These are phyloP conservation scores for Crossaster papposus DNA, from an alignment of 53 echinoderm and acorn worm genomes.

Conservation along the genomic window DNA sequence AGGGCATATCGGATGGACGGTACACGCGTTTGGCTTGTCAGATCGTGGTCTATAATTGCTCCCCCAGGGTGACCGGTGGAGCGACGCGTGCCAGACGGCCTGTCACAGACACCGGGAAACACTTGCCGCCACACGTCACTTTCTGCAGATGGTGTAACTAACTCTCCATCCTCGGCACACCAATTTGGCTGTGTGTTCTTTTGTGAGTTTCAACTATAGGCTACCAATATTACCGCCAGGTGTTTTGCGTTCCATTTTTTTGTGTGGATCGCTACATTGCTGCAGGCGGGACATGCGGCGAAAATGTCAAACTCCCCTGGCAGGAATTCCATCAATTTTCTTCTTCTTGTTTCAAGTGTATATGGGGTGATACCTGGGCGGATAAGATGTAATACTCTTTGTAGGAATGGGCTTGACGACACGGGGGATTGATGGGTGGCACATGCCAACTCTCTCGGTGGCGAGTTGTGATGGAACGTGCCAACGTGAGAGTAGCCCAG, in stretches of 20 bases:
- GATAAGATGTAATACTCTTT: conserved; percentile 79
- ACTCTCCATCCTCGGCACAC: not conserved
- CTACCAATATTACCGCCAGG: not conserved
- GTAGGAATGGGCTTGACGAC: conserved; percentile 89
- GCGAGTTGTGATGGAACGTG: conserved; percentile 44
- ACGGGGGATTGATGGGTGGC: conserved; percentile 58
- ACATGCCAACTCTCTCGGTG: conserved; percentile 48
- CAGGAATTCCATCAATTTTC: conserved; percentile 61
- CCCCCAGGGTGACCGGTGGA: conserved; percentile 32
- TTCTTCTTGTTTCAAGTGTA: conserved; percentile 61
- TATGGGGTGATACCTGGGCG: conserved; percentile 83
- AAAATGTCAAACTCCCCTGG: conserved; percentile 69
- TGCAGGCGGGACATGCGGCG: conserved; percentile 46
- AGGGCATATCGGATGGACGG: not conserved
- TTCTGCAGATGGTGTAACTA: not conserved
- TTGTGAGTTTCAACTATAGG: conserved; percentile 6
- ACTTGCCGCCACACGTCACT: conserved; percentile 43
- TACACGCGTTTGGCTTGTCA: conserved; percentile 55
- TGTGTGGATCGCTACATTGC: conserved; percentile 44
- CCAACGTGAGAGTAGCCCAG: conserved; percentile 61
- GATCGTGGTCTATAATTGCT: conserved; percentile 43
- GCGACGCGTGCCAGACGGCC: conserved; percentile 49
- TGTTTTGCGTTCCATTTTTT: conserved; percentile 27
- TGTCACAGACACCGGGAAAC: conserved; percentile 45
- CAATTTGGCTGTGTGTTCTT: not conserved